Conservation (phyloP, 2,113 vertebrate genomes). For the Setophaga kirtlandii region DNA sequence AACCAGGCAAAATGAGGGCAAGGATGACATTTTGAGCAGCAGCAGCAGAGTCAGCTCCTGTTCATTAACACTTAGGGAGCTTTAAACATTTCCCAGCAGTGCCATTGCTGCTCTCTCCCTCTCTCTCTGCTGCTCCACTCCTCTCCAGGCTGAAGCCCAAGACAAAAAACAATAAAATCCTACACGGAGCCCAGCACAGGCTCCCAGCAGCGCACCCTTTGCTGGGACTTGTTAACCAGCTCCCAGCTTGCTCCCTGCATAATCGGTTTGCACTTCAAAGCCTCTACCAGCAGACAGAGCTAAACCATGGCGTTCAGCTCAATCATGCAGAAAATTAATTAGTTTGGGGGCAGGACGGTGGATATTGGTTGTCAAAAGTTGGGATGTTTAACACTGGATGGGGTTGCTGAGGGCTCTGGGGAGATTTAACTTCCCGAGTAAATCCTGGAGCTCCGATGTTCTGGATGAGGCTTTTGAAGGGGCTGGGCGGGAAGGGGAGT, state of each 20-base stretch:
- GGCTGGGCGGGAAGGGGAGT: too few species aligned
- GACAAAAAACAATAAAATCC: constrained; percentile 6
- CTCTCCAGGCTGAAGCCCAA: background rate
- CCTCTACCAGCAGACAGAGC: background rate
- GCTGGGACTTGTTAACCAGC: constrained; percentile 13
- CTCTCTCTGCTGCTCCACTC: background rate
- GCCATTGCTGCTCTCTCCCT: background rate
- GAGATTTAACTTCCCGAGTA: background rate
- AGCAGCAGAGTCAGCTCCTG: background rate
- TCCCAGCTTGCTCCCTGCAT: constrained; percentile 32
- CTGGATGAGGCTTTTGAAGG: too few species aligned
- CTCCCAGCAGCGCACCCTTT: background rate
- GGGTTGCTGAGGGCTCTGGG: background rate
- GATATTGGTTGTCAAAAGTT: constrained; percentile 33
- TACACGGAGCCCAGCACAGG: background rate
- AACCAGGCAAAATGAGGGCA: background rate
- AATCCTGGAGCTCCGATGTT: background rate
- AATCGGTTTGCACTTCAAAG: constrained; percentile 57
- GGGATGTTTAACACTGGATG: background rate
- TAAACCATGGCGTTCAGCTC: background rate
- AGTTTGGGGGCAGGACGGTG: constrained; percentile 21
- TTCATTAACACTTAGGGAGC: background rate
- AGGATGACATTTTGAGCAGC: background rate
- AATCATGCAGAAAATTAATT: constrained; percentile 45
- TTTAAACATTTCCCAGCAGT: background rate